Conservation (phyloP, 2,888 invertebrate species). For the Andrena bucephala region DNA sequence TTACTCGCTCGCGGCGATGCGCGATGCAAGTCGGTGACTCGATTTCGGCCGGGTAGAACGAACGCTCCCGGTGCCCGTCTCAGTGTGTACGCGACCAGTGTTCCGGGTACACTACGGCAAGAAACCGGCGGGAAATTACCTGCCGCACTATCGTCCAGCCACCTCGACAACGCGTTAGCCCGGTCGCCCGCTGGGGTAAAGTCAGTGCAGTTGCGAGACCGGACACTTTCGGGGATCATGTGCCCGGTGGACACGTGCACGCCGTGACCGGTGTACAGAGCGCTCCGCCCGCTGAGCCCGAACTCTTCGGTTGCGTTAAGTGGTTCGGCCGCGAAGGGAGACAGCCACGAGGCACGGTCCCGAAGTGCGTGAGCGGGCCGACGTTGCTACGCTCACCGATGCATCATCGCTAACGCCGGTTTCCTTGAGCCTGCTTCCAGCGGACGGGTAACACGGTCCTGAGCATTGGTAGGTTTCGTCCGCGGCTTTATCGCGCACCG, state of each 20-base stretch:
- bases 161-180: no score
- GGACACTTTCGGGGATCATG: conserved; percentile 51
- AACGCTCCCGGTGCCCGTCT: conserved; percentile 24
- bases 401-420: conserved; percentile 12
- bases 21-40: conserved; percentile 73
- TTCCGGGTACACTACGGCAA: conserved; percentile 28
- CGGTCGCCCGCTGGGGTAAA: not conserved
- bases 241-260: conserved; percentile 62
- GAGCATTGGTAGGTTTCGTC: conserved; percentile 47
- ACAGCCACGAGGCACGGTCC: not conserved
- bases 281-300: conserved; percentile 7
- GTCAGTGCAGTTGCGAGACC: conserved; percentile 10
- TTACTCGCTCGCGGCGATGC: conserved; percentile 65
- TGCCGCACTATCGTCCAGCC: not conserved
- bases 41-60: conserved; percentile 64
- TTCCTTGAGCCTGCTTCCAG: conserved; percentile 10
- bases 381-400: conserved; percentile 23
- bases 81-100: conserved; percentile 63
- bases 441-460: conserved; percentile 53
- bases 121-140: not conserved
- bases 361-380: not conserved
- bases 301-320: not conserved
- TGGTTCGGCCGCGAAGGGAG: not conserved
- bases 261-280: conserved; percentile 45
- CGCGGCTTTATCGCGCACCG: conserved; percentile 44